Evolutionary conservation across 2,797 vertebrate genomes (phyloP).

Genomic region (Sebastes jordani): DNA sequence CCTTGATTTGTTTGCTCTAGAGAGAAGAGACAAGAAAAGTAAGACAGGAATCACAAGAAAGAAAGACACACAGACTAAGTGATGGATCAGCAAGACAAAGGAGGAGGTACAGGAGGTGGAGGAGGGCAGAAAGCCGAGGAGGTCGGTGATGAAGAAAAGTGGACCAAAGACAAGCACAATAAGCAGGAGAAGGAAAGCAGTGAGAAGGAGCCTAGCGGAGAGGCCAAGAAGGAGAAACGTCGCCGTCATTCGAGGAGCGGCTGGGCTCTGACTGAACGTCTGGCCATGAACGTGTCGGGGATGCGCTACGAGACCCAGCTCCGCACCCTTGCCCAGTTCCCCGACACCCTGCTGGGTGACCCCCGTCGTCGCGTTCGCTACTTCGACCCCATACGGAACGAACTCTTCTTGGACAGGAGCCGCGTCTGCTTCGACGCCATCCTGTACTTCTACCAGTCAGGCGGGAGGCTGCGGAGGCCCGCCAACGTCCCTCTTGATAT

Average conservation of each 20-base stretch:
- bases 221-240: conserved; percentile 33
- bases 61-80: background rate
- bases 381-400: conserved; percentile 89
- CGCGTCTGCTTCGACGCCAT: conserved; percentile 93
- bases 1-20: conserved; percentile 9
- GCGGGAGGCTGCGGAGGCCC: conserved; percentile 88
- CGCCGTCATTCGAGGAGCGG: conserved; percentile 56
- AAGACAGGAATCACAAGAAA: background rate
- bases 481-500: conserved; percentile 91
- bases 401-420: conserved; percentile 93
- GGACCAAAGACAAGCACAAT: conserved; percentile 70
- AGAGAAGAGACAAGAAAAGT: conserved; percentile 1
- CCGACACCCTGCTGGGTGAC: conserved; percentile 91
- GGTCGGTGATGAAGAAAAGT: conserved; percentile 54
- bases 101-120: conserved; percentile 14
- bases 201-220: conserved; percentile 32
- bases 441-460: conserved; percentile 95
- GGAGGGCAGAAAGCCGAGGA: conserved; percentile 42
- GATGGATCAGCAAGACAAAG: conserved; percentile 68
- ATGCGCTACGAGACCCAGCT: conserved; percentile 92
- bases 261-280: conserved; percentile 79
- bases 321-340: conserved; percentile 90
- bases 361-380: conserved; percentile 87
- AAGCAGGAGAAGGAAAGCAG: conserved; percentile 67
- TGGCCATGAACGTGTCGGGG: conserved; percentile 94